Percentiles rank a stretch among this genome's conserved stretches.
Conservation (phyloP, 2,797 vertebrate species). For the Hoplostethus mediterraneus region DNA sequence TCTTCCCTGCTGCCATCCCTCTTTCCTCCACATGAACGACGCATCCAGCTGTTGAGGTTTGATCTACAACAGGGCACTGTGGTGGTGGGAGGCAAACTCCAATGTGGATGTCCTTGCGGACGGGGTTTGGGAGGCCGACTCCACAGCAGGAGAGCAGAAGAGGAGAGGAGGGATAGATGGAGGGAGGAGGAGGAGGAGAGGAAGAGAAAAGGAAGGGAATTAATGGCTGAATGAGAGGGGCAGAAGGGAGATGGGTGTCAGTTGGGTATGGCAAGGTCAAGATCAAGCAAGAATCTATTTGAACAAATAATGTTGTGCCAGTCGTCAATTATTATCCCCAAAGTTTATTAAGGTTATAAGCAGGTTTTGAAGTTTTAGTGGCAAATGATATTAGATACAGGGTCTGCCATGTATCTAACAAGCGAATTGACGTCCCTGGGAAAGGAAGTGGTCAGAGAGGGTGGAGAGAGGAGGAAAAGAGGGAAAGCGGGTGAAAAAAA, state of each 20-base stretch:
- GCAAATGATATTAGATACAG: not conserved
- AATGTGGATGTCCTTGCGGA: conserved; percentile 26
- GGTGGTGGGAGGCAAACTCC: conserved; percentile 37
- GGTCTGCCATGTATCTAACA: not conserved
- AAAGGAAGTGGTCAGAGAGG: conserved; percentile 2
- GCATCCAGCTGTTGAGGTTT: conserved; percentile 46
- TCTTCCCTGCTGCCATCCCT: conserved; percentile 6
- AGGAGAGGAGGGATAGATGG: not conserved
- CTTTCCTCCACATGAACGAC: conserved; percentile 26
- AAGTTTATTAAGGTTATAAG: not conserved
- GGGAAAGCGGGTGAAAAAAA: not conserved
- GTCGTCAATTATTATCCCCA: too few species aligned
- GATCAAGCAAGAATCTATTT: too few species aligned
- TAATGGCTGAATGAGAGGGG: not conserved
- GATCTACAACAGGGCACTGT: conserved; percentile 51
- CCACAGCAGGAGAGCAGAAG: conserved; percentile 18
- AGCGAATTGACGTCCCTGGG: not conserved
- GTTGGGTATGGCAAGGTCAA: too few species aligned
- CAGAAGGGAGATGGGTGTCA: too few species aligned
- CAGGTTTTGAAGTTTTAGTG: not conserved
- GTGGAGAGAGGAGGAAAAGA: conserved; percentile 18
- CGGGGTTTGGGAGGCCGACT: conserved; percentile 6
- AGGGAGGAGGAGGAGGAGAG: not conserved
- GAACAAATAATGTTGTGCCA: too few species aligned
- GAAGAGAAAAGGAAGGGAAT: not conserved